Evolutionary conservation across 2,888 invertebrate species (phyloP), one percentile per base, ranked within the genome.

Genomic region (Ganaspis brasiliensis): DNA sequence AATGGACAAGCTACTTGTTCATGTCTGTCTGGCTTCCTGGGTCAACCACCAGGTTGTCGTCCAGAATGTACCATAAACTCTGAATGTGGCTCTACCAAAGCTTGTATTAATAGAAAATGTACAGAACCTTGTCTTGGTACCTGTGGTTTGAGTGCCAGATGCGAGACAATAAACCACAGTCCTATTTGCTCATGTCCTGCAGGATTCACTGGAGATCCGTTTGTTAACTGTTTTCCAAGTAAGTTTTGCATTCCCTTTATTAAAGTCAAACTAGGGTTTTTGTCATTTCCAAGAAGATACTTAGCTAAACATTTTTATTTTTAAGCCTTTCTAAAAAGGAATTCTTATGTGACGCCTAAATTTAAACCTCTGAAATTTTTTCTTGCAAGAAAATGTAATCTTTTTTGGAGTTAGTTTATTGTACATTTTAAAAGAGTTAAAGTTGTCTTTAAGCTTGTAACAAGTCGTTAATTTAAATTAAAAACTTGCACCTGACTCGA

Each of bases 1-100:
- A 96, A 96, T 81, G 93, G 93, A n/a, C 93, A 94, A 4, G 96
- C 96, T 0, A 93, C 94, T 72, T 97, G 97, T 87, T 93, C 94
- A 74, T 97, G 97, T 91, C 45, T 67, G n/a, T 14, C 67, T 9
- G 67, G 45, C 21, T 67, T 67, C n/a, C 45, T 45, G 0, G 67
- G 67, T 26, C 67, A 67, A 24, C 92, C 92, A 4, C 86, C 90
- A 1, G 93, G 95, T 79, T 93, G 92, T 78, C 35, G 91, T 79
- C 97, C 97, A 0, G 98, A 97, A 91, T 98, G 98, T 91, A 93
- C 97, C 2, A 95, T 96, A 73, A 97, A 97, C 88, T 95, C 96
- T n/a, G 97, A 98, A 85, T 98, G 98, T 91, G 93, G 96, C 0
- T 94, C 96, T 74, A 95, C 96, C 82, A 95, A 95, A 84, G 95